Evolutionary conservation across 2,888 invertebrate species (phyloP), one percentile per base, ranked within the genome.

Genomic region (Sminthurides aquaticus): DNA sequence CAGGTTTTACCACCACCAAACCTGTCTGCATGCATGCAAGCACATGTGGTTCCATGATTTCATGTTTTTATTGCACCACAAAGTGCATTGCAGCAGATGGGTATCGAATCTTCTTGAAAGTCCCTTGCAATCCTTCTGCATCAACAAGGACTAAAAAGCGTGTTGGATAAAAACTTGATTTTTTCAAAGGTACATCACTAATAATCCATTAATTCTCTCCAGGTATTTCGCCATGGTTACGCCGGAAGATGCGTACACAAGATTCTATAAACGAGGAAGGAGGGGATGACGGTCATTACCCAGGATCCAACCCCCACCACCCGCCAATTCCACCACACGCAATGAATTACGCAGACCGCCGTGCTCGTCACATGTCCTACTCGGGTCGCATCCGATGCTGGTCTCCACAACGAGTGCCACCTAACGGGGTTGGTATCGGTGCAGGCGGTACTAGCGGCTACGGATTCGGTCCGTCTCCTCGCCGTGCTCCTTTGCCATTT

Each of bases 211-310:
- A 5, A 5, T 34, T 34, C 15, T 34, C 8, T 34, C 43, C 62
- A 74, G 74, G 74, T 63, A 72, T 74, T 60, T 74, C 74, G 8
- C 74, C 74, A 28, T 74, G 74, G 74, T 65, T 72, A 52, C 59
- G 74, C 43, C 56, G 74, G 24, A 72, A 72, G 56, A 65, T 70
- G 11, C 60, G 70, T 1, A 55, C 55, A 24, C 73, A 72, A 58
- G 71, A 72, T 48, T 67, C 71, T 3, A 73, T 72, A 20, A 69
- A 71, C 34, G 73, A 74, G 49, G 73, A 73, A 59, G 57, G 49
- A 20, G 57, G 49, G 24, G 62, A 66, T 24, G 62, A 58, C 24
- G 18, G 26, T 18, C 11, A 43, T 34, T 55, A 18, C 57, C 26
- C 25, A 22, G 26, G 25, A 43, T 24, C 20, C 57, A 64, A 49